Evolutionary conservation across 1,140 invertebrate genomes (phyloP).

Genomic region (Holotrichia oblita): DNA sequence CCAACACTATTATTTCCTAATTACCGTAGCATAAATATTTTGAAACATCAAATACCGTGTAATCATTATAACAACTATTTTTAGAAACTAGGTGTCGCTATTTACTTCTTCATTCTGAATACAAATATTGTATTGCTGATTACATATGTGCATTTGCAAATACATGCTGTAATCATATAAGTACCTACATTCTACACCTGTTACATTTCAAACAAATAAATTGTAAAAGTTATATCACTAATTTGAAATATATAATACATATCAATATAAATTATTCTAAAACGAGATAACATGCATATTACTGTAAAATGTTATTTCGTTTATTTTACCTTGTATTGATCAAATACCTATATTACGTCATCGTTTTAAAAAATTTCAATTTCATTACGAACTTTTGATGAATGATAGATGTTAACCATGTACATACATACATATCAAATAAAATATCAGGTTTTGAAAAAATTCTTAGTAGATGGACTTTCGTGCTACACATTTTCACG

Average conservation of each 20-base stretch:
- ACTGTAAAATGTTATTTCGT: too few relatives aligned
- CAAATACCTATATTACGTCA: neutral
- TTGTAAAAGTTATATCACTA: neutral
- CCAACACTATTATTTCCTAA: neutral
- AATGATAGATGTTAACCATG: too few relatives aligned
- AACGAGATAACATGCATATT: too few relatives aligned
- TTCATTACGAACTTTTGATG: too few relatives aligned
- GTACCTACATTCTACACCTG: neutral
- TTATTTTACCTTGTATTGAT: neutral
- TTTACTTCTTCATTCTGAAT: neutral
- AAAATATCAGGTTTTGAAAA: too few relatives aligned
- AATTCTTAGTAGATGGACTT: too few relatives aligned
- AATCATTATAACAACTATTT: neutral
- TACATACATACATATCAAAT: too few relatives aligned
- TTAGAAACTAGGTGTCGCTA: neutral
- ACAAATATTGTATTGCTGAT: neutral
- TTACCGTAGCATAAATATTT: neutral
- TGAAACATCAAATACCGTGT: neutral
- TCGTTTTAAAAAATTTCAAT: too few relatives aligned
- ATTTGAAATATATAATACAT: too few relatives aligned
- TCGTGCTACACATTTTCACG: too few relatives aligned
- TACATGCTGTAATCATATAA: neutral
- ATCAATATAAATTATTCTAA: too few relatives aligned
- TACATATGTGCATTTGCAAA: neutral
- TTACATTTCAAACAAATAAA: neutral